Evolutionary conservation across 2,888 invertebrate species (phyloP).

Genomic region (Oscheius sp.): DNA sequence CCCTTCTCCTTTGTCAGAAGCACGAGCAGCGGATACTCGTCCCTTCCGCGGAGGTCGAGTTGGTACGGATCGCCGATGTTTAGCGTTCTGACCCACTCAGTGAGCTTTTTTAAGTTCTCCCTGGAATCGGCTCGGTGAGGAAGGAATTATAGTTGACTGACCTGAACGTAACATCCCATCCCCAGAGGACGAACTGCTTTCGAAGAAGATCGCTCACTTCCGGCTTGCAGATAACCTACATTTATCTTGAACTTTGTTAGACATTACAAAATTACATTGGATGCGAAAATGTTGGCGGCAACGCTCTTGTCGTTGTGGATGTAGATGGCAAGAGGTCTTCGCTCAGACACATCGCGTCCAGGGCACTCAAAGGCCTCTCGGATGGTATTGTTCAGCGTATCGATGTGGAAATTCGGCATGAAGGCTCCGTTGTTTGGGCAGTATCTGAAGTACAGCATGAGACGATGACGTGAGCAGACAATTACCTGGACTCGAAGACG

Average conservation of each 20-base stretch:
- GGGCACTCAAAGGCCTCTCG: slow-evolving; percentile 54
- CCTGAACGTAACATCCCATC: slow-evolving; percentile 91
- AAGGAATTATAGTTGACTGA: slow-evolving; percentile 14
- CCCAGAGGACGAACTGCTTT: slow-evolving; percentile 91
- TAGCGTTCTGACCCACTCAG: slow-evolving; percentile 52
- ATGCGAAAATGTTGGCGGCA: slow-evolving; percentile 87
- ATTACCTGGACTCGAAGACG: slow-evolving; percentile 63
- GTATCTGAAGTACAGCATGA: slow-evolving; percentile 8
- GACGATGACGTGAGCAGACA: too few relatives aligned
- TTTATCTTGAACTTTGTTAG: background rate
- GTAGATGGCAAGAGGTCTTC: slow-evolving; percentile 92
- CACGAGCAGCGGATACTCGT: slow-evolving; percentile 62
- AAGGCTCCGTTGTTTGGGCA: slow-evolving; percentile 35
- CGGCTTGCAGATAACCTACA: slow-evolving; percentile 83
- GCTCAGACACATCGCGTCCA: slow-evolving; percentile 77
- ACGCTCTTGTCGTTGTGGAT: slow-evolving; percentile 96
- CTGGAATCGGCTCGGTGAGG: slow-evolving; percentile 2
- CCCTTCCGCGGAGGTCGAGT: slow-evolving; percentile 34
- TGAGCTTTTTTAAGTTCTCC: slow-evolving; percentile 83
- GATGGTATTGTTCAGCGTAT: slow-evolving; percentile 43
- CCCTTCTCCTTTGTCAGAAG: slow-evolving; percentile 59
- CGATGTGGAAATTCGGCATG: slow-evolving; percentile 52
- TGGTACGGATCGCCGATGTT: slow-evolving; percentile 50
- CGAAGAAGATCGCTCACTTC: slow-evolving; percentile 89
- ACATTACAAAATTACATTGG: slow-evolving; percentile 6